Evolutionary conservation across 2,797 vertebrate species (phyloP).

Genomic region (Menidia menidia): DNA sequence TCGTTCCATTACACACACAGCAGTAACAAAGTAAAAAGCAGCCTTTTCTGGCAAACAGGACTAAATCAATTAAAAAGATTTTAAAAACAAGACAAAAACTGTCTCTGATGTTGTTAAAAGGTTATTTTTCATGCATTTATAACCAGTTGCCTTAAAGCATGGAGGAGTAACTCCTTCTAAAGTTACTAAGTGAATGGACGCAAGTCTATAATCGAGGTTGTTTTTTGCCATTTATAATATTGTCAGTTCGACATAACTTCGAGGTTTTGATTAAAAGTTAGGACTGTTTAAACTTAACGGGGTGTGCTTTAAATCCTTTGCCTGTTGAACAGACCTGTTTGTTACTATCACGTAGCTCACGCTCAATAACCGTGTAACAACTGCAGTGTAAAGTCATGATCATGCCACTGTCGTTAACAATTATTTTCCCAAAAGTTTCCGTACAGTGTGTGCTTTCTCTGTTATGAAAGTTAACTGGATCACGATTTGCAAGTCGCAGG

Average conservation of each 20-base stretch:
- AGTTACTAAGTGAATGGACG: slow-evolving; percentile 19
- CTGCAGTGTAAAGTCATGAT: slow-evolving; percentile 28
- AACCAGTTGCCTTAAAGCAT: slow-evolving; percentile 9
- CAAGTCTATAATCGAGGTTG: neutral
- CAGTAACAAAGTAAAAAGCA: neutral
- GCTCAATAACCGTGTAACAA: slow-evolving; percentile 13
- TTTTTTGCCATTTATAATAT: neutral
- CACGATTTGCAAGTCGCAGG: slow-evolving; percentile 69
- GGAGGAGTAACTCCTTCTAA: slow-evolving; percentile 18
- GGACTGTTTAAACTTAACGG: slow-evolving; percentile 4
- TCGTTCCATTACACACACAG: neutral
- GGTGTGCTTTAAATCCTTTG: slow-evolving; percentile 19
- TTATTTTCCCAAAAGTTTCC: neutral
- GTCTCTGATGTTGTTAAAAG: slow-evolving; percentile 23
- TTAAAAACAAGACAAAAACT: neutral
- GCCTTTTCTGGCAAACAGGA: slow-evolving; percentile 12
- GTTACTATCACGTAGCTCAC: slow-evolving; percentile 38
- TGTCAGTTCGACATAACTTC: neutral
- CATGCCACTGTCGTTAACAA: slow-evolving; percentile 1
- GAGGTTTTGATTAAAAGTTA: neutral
- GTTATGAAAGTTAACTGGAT: slow-evolving; percentile 64
- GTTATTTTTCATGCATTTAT: slow-evolving; percentile 18
- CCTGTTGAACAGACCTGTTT: slow-evolving; percentile 49
- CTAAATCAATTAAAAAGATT: slow-evolving; percentile 7
- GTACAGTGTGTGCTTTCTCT: slow-evolving; percentile 25